Base-by-base conservation (phyloP, 2,888 invertebrate species). In the Meandrusa payeni region DNA sequence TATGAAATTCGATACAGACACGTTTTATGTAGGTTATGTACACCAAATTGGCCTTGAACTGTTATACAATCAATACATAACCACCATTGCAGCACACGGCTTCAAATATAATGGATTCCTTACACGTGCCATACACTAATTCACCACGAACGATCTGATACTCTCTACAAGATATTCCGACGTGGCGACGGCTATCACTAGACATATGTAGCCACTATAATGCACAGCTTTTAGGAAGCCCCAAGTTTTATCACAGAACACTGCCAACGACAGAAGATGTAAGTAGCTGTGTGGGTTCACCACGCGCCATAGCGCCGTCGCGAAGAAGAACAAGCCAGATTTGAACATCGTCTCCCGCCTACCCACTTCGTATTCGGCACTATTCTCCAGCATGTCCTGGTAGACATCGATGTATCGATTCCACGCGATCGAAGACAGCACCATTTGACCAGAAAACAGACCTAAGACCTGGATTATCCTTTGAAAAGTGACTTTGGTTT, bases 171-270 rank as follows among this genome's bases (percentile, higher is more conserved):
- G 88, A 74, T 94, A 94, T 74, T 95, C 95, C 0, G 94, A 93
- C 15, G 91, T 71, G 52, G 91, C 92, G 24, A 93, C 91, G 28
- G 93, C 89, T 19, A 91, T 76, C 6, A 94, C 78, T 36, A 95
- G 75, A 54, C 91, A 68, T n/a, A 92, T 79, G 64, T 93, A 95
- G 1, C 94, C 94, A 34, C 89, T 77, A 68, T 92, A 94, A 62
- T 94, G 93, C 6, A 94, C 88, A 26, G 89, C 76, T 54, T 90
- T 89, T 13, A 95, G 75, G 61, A 95, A 95, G 51, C 92, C 91
- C 93, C 94, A 94, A 2, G 94, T 80, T 65, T 93, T 93, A 88
- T 95, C 95, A 75, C 94, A 91, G 78, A 95, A 95, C 51, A 95
- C 90, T 12, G 94, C 92, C 29, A 95, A 73, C 19, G 95, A 89